These are phyloP conservation scores for Siphonodentalium dalli DNA, from an alignment of 2,888 invertebrate genomes.

Conservation along the genomic window DNA sequence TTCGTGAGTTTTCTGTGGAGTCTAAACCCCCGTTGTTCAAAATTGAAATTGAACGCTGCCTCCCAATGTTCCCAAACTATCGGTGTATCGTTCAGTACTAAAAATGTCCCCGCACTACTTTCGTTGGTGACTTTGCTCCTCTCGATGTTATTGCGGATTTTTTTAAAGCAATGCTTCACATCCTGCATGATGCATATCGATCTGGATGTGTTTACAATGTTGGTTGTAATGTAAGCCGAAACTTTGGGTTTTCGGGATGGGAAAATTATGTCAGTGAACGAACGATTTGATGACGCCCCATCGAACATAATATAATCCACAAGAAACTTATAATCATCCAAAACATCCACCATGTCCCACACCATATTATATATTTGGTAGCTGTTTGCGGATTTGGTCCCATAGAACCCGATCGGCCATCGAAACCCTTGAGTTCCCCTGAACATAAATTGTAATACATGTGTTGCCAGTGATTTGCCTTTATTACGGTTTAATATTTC, in stretches of 20 bases:
- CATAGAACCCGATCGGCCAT: slow-evolving; percentile 6
- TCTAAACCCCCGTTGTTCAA: not conserved
- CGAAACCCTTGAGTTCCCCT: slow-evolving; percentile 3
- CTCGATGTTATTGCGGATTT: not conserved
- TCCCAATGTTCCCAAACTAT: slow-evolving; percentile 9
- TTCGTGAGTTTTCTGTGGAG: slow-evolving; percentile 1
- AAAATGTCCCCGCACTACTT: not conserved
- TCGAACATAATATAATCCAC: slow-evolving; percentile 10
- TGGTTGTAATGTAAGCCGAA: not conserved
- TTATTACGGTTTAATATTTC: not conserved
- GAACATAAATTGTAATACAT: slow-evolving; percentile 2
- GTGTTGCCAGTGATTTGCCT: not conserved
- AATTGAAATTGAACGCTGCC: slow-evolving; percentile 2
- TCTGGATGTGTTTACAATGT: not conserved
- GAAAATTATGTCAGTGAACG: slow-evolving; percentile 1
- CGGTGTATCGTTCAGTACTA: not conserved
- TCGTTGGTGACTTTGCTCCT: not conserved
- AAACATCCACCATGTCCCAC: slow-evolving; percentile 3
- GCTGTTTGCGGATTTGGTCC: not conserved
- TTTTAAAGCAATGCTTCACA: slow-evolving; percentile 6
- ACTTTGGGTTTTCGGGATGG: not conserved
- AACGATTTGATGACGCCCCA: slow-evolving; percentile 9
- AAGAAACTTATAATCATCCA: slow-evolving; percentile 1
- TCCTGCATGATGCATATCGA: slow-evolving; percentile 4
- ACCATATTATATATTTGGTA: not conserved